Percentiles rank a stretch among this genome's conserved stretches.
Evolutionary conservation across 2,888 invertebrate genomes (phyloP).

Genomic region (Erpobdella octoculata): DNA sequence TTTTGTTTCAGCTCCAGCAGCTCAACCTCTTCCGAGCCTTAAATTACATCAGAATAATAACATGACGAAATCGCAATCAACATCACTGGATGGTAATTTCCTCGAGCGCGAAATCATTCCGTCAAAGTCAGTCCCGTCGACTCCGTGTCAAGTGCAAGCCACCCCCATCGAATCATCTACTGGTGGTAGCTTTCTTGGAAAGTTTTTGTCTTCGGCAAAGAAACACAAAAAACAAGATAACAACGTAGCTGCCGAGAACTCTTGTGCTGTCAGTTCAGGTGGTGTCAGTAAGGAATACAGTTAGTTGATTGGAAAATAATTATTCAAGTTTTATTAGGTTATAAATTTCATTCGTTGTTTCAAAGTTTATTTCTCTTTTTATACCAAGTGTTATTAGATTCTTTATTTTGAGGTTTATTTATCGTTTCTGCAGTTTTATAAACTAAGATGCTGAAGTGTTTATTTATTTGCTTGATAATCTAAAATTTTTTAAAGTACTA

Average conservation of each 20-base stretch:
- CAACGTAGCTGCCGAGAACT: no score
- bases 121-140: conserved; percentile 35
- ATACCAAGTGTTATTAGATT: no score
- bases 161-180: conserved; percentile 41
- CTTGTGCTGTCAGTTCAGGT: background rate
- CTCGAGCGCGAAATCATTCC: conserved; percentile 19
- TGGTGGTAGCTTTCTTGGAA: background rate
- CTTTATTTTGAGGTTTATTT: no score
- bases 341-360: no score
- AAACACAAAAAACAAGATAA: background rate
- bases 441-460: no score
- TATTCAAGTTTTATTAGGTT: no score
- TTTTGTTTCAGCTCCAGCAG: conserved; percentile 36
- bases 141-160: conserved; percentile 34
- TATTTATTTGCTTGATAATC: no score
- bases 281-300: no score
- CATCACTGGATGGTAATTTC: conserved; percentile 36
- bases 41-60: background rate
- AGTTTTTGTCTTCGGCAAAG: background rate
- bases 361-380: no score
- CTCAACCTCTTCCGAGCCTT: conserved; percentile 38
- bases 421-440: no score
- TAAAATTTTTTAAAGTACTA: no score
- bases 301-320: no score
- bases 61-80: conserved; percentile 32